Evolutionary conservation across 2,888 invertebrate species (phyloP).

Genomic region (Dioctria linearis): DNA sequence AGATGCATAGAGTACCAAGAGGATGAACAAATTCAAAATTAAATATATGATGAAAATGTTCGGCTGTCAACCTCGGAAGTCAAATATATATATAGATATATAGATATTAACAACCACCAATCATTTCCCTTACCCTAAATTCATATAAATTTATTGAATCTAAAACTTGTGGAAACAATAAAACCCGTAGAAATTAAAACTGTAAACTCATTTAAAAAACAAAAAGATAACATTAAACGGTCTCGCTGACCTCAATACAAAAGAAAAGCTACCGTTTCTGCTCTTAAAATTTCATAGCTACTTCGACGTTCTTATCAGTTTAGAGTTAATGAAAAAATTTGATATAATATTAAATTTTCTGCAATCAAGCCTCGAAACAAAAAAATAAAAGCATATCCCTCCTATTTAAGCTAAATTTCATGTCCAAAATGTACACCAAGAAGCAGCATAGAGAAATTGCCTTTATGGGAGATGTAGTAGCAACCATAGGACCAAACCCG

Average conservation of each 20-base stretch:
- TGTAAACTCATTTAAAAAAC: too few species aligned
- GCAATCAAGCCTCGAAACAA: background rate
- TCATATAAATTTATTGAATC: too few species aligned
- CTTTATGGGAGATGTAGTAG: slow-evolving; percentile 64
- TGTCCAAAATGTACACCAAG: slow-evolving; percentile 5
- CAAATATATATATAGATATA: too few species aligned
- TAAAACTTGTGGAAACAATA: too few species aligned
- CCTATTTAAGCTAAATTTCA: slow-evolving; percentile 23
- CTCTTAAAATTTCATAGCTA: background rate
- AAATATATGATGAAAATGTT: too few species aligned
- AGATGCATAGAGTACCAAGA: too few species aligned
- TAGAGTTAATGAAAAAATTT: background rate
- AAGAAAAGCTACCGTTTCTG: background rate
- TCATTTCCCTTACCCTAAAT: too few species aligned
- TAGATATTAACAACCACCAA: too few species aligned
- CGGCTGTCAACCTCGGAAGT: too few species aligned
- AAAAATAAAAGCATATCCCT: slow-evolving; percentile 19
- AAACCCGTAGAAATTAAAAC: background rate
- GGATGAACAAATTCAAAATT: too few species aligned
- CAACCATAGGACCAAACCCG: slow-evolving; percentile 63
- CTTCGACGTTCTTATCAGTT: slow-evolving; percentile 13
- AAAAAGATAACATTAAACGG: background rate
- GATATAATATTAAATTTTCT: background rate
- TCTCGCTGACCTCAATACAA: background rate
- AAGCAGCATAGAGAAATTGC: slow-evolving; percentile 58